phyloP scores from a whole-genome alignment of 1,140 invertebrate species.

The Drosophila rhopaloa region DNA sequence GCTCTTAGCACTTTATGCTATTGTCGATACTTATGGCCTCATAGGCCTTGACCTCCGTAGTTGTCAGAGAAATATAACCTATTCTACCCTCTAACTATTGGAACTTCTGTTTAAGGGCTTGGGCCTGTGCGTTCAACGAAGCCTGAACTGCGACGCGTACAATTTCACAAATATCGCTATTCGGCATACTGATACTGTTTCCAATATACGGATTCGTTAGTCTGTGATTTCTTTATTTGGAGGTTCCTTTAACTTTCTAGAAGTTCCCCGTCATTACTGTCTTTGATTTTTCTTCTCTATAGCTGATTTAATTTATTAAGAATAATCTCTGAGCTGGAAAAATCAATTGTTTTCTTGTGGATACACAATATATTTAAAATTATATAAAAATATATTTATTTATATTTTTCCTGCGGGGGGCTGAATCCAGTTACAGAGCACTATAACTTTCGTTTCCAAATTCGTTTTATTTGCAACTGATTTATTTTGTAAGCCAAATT shows the following conservation, averaged over 20 bases:
- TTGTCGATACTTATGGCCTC: neutral
- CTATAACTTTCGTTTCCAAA: too few species aligned
- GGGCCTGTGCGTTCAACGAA: neutral
- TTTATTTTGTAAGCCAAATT: too few species aligned
- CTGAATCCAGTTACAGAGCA: too few species aligned
- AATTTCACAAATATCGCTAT: too few species aligned
- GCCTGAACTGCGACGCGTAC: neutral
- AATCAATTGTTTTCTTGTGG: neutral
- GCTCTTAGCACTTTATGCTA: neutral
- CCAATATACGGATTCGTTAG: neutral
- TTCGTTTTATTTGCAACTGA: too few species aligned
- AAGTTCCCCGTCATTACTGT: neutral
- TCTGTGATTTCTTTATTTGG: neutral
- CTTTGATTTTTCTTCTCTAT: neutral
- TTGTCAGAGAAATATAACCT: neutral
- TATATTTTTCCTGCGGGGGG: too few species aligned
- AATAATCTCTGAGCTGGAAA: neutral
- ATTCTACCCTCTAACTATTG: neutral
- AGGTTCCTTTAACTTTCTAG: neutral
- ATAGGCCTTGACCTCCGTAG: neutral
- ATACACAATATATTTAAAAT: too few species aligned
- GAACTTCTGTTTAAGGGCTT: neutral
- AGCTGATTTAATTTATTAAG: neutral
- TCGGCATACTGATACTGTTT: neutral
- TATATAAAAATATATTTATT: too few species aligned